Evolutionary conservation across 2,888 invertebrate species (phyloP).

Genomic region (Sinelater perroti): DNA sequence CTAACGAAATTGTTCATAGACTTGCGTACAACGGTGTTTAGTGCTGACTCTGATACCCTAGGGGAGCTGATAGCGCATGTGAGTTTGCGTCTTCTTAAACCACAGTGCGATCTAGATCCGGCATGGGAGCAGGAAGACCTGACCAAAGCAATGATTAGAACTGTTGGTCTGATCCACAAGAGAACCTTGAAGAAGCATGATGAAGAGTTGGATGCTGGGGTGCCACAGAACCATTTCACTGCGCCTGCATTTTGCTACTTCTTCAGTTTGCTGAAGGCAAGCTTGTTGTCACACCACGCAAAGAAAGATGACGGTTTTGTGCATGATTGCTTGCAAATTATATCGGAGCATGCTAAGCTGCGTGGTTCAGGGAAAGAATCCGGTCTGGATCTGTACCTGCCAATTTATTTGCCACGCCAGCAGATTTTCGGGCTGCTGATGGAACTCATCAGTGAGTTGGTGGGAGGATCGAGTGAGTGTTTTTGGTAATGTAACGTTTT

Average conservation of each 20-base stretch:
- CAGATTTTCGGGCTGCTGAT: conserved; percentile 84
- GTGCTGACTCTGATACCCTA: conserved; percentile 59
- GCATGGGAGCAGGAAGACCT: conserved; percentile 81
- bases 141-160: conserved; percentile 68
- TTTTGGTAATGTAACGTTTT: conserved; percentile 21
- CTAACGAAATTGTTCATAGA: conserved; percentile 69
- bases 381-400: conserved; percentile 70
- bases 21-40: conserved; percentile 68
- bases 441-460: conserved; percentile 73
- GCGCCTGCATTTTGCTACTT: conserved; percentile 84
- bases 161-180: conserved; percentile 68
- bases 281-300: conserved; percentile 62
- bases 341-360: conserved; percentile 77
- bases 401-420: conserved; percentile 80
- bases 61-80: conserved; percentile 73
- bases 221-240: conserved; percentile 61
- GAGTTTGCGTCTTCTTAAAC: conserved; percentile 78
- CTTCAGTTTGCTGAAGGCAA: conserved; percentile 79
- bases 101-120: conserved; percentile 80
- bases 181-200: conserved; percentile 60
- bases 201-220: conserved; percentile 42
- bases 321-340: conserved; percentile 70
- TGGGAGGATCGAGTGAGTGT: not conserved
- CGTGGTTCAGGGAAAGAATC: conserved; percentile 60
- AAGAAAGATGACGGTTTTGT: conserved; percentile 66